Base-by-base conservation (phyloP, 2,888 invertebrate species). In the Syrphus vitripennis region DNA sequence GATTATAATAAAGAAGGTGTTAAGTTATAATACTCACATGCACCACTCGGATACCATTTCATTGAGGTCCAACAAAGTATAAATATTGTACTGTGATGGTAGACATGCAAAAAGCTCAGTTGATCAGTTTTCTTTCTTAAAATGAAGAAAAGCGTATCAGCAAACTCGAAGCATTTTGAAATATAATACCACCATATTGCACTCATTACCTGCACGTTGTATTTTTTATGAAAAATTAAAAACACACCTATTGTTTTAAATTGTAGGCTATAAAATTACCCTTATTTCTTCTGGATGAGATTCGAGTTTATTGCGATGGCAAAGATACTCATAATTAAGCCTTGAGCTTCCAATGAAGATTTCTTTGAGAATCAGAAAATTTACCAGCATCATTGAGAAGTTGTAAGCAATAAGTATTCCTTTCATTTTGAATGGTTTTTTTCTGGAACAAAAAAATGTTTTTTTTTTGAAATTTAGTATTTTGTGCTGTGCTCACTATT, bases 171-270 rank as follows among this genome's bases (percentile, higher is more conserved):
- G 37, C 97, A 95, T 92, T 98, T 98, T 37, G 98, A 98, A 91
- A 98, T 96, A 93, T 98, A 98, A 91, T 98, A 98, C 97, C 97
- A 97, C 98, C 98, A 98, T n/a, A 98, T 96, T 1, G 97, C 98
- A 5, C 37, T 48, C 10, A 67, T 67, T 4, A 67, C 67, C 67
- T 67, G 0, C 1, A 2, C n/a, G n/a, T n/a, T n/a, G n/a, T n/a
- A n/a, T n/a, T n/a, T n/a, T n/a, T n/a, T n/a, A 34, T 9, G 10
- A 40, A 19, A 37, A 37, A 37, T 2, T 0, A 9, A 24, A 45
- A 45, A 7, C n/a, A n/a, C n/a, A n/a, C n/a, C n/a, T n/a, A n/a
- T n/a, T n/a, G n/a, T n/a, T n/a, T n/a, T n/a, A n/a, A n/a, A n/a
- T n/a, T n/a, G n/a, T n/a, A n/a, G n/a, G n/a, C n/a, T n/a, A n/a